phyloP scores from a whole-genome alignment of 2,113 vertebrate species.

The Ctenomys sociabilis region DNA sequence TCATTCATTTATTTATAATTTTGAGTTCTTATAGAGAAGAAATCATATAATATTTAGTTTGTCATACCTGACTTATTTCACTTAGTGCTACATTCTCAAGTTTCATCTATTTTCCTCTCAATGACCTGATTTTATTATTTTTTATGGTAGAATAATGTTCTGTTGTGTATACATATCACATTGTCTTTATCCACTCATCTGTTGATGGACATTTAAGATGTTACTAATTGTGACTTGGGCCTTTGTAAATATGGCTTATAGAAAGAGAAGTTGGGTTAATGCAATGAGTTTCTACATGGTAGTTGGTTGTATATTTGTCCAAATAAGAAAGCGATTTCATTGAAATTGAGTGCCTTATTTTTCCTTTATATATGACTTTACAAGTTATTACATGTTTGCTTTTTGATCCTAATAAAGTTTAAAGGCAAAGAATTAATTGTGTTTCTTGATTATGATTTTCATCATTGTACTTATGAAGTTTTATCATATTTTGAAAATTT shows the following conservation, averaged over 20 bases:
- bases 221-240: no score
- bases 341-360: neutral
- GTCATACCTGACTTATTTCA: neutral
- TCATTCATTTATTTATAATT: neutral
- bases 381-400: neutral
- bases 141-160: neutral
- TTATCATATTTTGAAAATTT: neutral
- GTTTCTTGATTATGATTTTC: neutral
- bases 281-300: no score
- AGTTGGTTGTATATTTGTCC: no score
- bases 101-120: neutral
- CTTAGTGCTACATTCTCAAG: neutral
- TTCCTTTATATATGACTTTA: neutral
- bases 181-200: no score
- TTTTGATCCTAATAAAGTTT: neutral
- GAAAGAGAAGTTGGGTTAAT: no score
- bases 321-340: neutral
- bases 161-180: neutral
- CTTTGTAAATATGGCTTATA: no score
- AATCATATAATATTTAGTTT: neutral
- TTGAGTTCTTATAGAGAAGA: neutral
- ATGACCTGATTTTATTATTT: neutral
- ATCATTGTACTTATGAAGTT: neutral
- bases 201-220: no score
- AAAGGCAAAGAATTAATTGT: neutral